These are phyloP conservation scores for Syritta pipiens DNA, from an alignment of 2,888 invertebrate species.

Conservation along the genomic window DNA sequence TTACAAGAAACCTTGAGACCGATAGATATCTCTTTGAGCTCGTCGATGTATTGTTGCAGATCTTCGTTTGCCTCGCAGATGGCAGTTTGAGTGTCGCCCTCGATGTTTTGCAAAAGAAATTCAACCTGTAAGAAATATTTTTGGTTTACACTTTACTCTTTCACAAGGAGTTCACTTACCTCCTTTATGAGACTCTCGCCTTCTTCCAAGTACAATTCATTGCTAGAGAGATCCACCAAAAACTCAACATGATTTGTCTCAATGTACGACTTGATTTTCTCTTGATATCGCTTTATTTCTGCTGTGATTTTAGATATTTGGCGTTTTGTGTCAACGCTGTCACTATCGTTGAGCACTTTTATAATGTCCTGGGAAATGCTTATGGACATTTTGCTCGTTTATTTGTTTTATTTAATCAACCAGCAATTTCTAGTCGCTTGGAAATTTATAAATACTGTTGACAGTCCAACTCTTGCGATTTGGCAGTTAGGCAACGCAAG, in stretches of 20 bases:
- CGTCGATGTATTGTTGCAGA: slow-evolving; percentile 81
- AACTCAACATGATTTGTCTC: slow-evolving; percentile 78
- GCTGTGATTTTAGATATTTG: slow-evolving; percentile 74
- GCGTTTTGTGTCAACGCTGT: slow-evolving; percentile 72
- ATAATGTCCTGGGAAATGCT: slow-evolving; percentile 70
- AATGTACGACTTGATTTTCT: slow-evolving; percentile 76
- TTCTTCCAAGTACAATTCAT: slow-evolving; percentile 76
- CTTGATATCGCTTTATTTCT: slow-evolving; percentile 76
- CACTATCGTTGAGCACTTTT: slow-evolving; percentile 69
- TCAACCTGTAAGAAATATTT: slow-evolving; percentile 59
- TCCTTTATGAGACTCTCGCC: slow-evolving; percentile 74
- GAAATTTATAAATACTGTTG: slow-evolving; percentile 25
- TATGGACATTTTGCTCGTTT: slow-evolving; percentile 46
- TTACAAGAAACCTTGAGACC: slow-evolving; percentile 79
- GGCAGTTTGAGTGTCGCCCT: slow-evolving; percentile 83
- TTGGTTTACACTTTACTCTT: neutral
- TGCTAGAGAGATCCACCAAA: slow-evolving; percentile 75
- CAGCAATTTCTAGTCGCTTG: no score
- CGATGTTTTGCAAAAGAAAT: slow-evolving; percentile 79
- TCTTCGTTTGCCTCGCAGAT: slow-evolving; percentile 83
- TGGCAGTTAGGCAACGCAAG: slow-evolving; percentile 3
- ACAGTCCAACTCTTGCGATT: slow-evolving; percentile 10
- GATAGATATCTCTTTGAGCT: slow-evolving; percentile 82
- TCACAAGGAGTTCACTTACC: slow-evolving; percentile 59
- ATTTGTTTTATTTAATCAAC: neutral